Evolutionary conservation across 2,888 invertebrate species (phyloP), one percentile per base, ranked within the genome.

Genomic region (Spodoptera exigua): DNA sequence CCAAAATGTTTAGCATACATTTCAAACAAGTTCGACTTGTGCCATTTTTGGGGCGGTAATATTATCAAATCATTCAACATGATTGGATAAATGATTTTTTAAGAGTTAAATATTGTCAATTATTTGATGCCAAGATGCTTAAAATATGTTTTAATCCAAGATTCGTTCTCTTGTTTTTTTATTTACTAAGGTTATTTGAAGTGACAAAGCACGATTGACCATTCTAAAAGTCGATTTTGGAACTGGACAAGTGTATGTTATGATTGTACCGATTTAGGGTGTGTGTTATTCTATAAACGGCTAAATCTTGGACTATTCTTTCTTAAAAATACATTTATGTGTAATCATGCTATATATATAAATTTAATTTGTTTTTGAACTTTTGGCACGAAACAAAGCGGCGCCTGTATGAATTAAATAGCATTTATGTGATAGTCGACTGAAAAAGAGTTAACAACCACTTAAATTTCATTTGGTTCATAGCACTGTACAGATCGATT

Each of bases 31-130:
- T 77, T 82, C 65, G 72, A 83, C 78, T 84, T 82, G 86, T 89
- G 88, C 88, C 89, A 89, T 87, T 86, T 81, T 78, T 67, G 60
- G 75, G 70, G 74, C 71, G 40, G 58, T 47, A 68, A 58, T 71
- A 56, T 69, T 69, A 49, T 51, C 21, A 35, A 39, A 40, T 39
- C 52, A 48, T 13, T 60, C 49, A 51, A 51, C 59, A 62, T 45
- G 54, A 46, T 59, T 27, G 5, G 7, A 9, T 27, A 21, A 61
- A 56, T 57, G 12, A 54, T 41, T 61, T 57, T 46, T 12, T 40
- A 61, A 46, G 54, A 71, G 32, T 58, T 40, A 27, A 46, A 16
- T 53, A 45, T 32, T 32, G 18, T 60, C 41, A 13, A 52, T 71
- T 61, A 55, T 54, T 56, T 44, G 41, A 60, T 64, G 41, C 41